phyloP scores from a whole-genome alignment of 2,888 invertebrate species.

The Folsomia manolachei region DNA sequence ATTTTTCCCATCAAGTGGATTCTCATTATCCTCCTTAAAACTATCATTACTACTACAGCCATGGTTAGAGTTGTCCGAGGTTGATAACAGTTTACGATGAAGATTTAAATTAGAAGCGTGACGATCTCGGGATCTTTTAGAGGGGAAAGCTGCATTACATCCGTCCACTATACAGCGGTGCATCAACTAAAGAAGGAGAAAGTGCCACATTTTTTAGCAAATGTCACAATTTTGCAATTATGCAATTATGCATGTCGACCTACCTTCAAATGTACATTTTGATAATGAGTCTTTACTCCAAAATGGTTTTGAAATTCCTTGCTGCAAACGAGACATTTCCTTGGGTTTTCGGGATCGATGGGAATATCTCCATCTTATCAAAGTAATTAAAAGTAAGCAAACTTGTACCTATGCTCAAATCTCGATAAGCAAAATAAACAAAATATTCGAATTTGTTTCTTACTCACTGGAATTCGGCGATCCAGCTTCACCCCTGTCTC shows the following conservation, averaged over 20 bases:
- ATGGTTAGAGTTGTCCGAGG: slow-evolving; percentile 52
- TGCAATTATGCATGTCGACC: too few species aligned
- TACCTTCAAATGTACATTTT: slow-evolving; percentile 84
- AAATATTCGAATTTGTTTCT: slow-evolving; percentile 7
- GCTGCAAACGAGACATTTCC: slow-evolving; percentile 86
- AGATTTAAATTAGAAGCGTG: slow-evolving; percentile 82
- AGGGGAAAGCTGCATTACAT: slow-evolving; percentile 91
- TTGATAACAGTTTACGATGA: slow-evolving; percentile 82
- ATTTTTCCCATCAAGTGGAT: not conserved
- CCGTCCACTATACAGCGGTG: slow-evolving; percentile 93
- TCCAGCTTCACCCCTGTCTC: slow-evolving; percentile 56
- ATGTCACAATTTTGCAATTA: not conserved
- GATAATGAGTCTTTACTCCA: slow-evolving; percentile 90
- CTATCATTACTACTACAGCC: slow-evolving; percentile 24
- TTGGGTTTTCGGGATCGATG: slow-evolving; percentile 85
- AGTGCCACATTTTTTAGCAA: not conserved
- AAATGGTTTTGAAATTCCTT: slow-evolving; percentile 91
- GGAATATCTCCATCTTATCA: slow-evolving; percentile 61
- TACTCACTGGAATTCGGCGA: slow-evolving; percentile 54
- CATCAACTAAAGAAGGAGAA: slow-evolving; percentile 61
- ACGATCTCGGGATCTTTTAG: slow-evolving; percentile 85
- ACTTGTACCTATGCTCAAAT: too few species aligned
- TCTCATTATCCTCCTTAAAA: slow-evolving; percentile 16
- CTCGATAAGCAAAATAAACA: not conserved
- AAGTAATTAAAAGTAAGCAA: not conserved